Conservation (phyloP, 2,113 vertebrate species). For the Pangasianodon hypophthalmus region DNA sequence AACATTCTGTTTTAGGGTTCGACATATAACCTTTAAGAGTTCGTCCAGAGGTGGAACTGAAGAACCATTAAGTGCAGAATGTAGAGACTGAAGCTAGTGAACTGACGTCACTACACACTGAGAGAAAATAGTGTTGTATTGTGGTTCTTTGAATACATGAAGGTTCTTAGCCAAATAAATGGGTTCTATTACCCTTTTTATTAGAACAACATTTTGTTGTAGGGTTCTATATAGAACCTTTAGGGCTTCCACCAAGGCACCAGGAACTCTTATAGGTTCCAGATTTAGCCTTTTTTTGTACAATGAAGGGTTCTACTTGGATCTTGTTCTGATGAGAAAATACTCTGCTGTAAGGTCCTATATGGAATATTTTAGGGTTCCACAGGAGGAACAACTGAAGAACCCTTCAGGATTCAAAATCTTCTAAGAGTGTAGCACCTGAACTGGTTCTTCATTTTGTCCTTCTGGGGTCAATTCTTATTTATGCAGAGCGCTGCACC, state of each 20-base stretch:
- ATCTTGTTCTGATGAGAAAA: background rate
- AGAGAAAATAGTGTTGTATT: background rate
- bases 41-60: background rate
- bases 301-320: background rate
- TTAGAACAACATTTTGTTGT: background rate
- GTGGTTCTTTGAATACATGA: background rate
- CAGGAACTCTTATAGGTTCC: background rate
- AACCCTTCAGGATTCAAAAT: background rate
- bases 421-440: background rate
- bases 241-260: background rate
- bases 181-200: background rate
- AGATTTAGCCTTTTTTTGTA: background rate
- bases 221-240: background rate
- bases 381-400: background rate
- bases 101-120: background rate
- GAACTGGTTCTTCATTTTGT: background rate
- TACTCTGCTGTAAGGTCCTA: background rate
- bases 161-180: background rate
- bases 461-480: background rate
- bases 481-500: background rate
- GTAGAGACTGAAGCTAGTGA: background rate
- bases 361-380: background rate
- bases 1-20: background rate
- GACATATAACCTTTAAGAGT: background rate
- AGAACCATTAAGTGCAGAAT: background rate